Conservation (phyloP, 2,797 vertebrate species). For the Orientallactaga sibirica region DNA sequence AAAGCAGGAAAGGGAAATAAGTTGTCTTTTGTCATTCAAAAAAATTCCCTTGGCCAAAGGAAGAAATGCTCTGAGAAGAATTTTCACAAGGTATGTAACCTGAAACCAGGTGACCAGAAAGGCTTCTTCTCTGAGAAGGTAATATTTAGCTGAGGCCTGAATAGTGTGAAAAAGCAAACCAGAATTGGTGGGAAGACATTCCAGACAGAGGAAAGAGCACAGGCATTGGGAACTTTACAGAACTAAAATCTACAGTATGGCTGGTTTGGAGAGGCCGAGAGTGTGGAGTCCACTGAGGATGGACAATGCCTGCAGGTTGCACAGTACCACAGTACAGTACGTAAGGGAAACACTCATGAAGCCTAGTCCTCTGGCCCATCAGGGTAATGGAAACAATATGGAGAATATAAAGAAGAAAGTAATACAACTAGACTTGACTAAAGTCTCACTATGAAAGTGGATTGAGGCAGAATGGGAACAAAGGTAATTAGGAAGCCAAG, state of each 20-base stretch:
- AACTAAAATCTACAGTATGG: not conserved
- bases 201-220: not conserved
- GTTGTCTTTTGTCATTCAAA: not conserved
- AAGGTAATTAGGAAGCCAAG: not conserved
- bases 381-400: not conserved
- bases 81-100: not conserved
- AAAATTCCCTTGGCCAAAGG: not conserved
- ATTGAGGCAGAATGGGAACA: not conserved
- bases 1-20: not conserved
- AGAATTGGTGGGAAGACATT: not conserved
- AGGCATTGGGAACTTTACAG: not conserved
- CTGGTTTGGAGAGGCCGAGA: not conserved
- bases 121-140: not conserved
- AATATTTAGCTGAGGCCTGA: not conserved
- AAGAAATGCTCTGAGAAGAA: not conserved
- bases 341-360: too few species aligned
- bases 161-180: not conserved
- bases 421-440: not conserved
- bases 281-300: not conserved
- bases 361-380: not conserved
- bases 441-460: not conserved
- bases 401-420: not conserved
- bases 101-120: not conserved
- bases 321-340: not conserved
- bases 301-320: not conserved